Evolutionary conservation across 1,140 invertebrate species (phyloP).

Genomic region (Sarcophaga bullata): DNA sequence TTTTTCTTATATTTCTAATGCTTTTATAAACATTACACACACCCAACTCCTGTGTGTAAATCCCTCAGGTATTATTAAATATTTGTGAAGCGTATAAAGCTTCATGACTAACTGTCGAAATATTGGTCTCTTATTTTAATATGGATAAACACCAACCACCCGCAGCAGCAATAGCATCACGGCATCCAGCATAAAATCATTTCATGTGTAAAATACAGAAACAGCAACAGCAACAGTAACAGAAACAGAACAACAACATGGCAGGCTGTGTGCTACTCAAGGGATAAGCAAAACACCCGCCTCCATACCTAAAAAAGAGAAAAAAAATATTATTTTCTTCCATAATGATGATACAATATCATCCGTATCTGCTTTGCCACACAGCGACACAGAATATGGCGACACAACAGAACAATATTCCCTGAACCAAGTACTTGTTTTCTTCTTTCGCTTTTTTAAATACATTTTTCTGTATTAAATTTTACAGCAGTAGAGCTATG

Average conservation of each 20-base stretch:
- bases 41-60: background rate
- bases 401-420: background rate
- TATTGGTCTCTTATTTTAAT: background rate
- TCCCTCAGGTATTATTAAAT: background rate
- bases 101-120: background rate
- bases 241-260: background rate
- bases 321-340: background rate
- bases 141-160: background rate
- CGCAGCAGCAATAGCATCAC: background rate
- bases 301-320: background rate
- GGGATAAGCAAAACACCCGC: background rate
- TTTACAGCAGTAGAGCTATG: too few relatives aligned
- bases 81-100: slow-evolving; percentile 12
- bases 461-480: too few relatives aligned
- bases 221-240: too few relatives aligned
- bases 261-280: background rate
- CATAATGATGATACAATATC: background rate
- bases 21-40: too few relatives aligned
- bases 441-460: background rate
- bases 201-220: slow-evolving; percentile 17
- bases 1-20: too few relatives aligned
- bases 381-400: background rate
- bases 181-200: slow-evolving; percentile 2
- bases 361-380: background rate
- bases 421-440: background rate